phyloP scores from a whole-genome alignment of 2,888 invertebrate species.

The Sarcophaga carnaria region DNA sequence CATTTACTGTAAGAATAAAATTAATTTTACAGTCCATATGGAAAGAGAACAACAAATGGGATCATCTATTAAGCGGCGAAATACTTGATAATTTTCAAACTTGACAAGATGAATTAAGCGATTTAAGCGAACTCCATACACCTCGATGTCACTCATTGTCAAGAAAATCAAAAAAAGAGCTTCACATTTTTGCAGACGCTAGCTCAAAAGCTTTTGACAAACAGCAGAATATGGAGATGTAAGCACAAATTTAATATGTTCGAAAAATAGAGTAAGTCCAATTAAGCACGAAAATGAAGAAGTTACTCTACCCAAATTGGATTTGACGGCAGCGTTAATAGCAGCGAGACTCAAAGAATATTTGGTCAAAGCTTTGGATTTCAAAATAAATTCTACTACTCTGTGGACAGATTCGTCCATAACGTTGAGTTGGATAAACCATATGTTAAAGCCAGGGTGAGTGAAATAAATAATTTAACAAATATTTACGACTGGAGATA shows the following conservation, averaged over 20 bases:
- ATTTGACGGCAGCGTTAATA: slow-evolving; percentile 9
- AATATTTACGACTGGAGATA: slow-evolving; percentile 30
- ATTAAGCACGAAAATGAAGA: slow-evolving; percentile 4
- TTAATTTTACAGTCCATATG: slow-evolving; percentile 50
- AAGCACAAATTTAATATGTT: slow-evolving; percentile 22
- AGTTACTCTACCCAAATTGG: slow-evolving; percentile 5
- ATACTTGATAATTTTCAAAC: not conserved
- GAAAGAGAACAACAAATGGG: slow-evolving; percentile 34
- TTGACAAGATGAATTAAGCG: slow-evolving; percentile 24
- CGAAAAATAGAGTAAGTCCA: slow-evolving; percentile 7
- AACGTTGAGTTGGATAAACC: slow-evolving; percentile 39
- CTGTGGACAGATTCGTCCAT: slow-evolving; percentile 38
- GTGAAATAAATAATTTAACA: slow-evolving; percentile 37
- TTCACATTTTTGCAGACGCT: slow-evolving; percentile 56
- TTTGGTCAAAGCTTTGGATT: slow-evolving; percentile 34
- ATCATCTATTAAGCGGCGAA: slow-evolving; percentile 35
- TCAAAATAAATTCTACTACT: slow-evolving; percentile 39
- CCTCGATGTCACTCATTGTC: slow-evolving; percentile 17
- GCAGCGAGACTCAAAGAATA: slow-evolving; percentile 27
- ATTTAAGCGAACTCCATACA: slow-evolving; percentile 17
- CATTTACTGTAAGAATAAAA: slow-evolving; percentile 62
- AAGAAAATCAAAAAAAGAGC: slow-evolving; percentile 6
- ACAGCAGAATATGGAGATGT: slow-evolving; percentile 8
- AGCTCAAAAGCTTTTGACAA: slow-evolving; percentile 60
- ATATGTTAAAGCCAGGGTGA: slow-evolving; percentile 44